These are phyloP conservation scores for Laodelphax striatellus DNA, from an alignment of 1,140 invertebrate genomes.

Conservation along the genomic window DNA sequence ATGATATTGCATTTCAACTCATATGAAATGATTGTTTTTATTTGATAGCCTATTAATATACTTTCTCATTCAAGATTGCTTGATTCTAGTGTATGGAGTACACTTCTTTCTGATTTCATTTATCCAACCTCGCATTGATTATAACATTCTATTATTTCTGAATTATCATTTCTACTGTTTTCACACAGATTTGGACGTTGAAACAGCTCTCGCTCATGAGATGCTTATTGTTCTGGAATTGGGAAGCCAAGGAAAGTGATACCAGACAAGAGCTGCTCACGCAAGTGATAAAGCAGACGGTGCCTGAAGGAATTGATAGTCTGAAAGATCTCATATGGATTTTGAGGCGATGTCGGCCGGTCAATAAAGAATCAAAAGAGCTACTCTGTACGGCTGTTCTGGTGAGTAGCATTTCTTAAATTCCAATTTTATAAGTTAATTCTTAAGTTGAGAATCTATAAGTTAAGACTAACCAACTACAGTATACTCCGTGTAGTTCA, in stretches of 20 bases:
- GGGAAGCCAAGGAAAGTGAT: constrained; percentile 34
- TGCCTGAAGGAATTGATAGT: constrained; percentile 24
- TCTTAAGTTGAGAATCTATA: too few relatives aligned
- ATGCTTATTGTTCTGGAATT: constrained; percentile 42
- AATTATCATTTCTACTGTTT: neutral
- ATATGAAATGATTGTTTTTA: too few relatives aligned
- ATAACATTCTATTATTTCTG: too few relatives aligned
- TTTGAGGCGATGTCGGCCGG: constrained; percentile 30
- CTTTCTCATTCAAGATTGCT: too few relatives aligned
- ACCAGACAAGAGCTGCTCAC: constrained; percentile 23
- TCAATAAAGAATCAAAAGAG: constrained; percentile 38
- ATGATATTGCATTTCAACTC: too few relatives aligned
- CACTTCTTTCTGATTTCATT: too few relatives aligned
- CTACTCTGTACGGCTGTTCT: constrained; percentile 35
- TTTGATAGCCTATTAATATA: too few relatives aligned
- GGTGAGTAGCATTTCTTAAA: constrained; percentile 14
- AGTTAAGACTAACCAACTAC: too few relatives aligned
- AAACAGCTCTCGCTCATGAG: constrained; percentile 41
- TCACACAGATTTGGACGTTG: constrained; percentile 36
- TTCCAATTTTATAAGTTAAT: too few relatives aligned
- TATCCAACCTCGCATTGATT: too few relatives aligned
- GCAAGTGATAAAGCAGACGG: constrained; percentile 25
- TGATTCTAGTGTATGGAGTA: too few relatives aligned
- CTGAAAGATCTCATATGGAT: constrained; percentile 34
- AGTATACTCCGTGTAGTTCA: too few relatives aligned